Base-by-base conservation (phyloP, 2,797 vertebrate genomes). In the Ataeniobius toweri region DNA sequence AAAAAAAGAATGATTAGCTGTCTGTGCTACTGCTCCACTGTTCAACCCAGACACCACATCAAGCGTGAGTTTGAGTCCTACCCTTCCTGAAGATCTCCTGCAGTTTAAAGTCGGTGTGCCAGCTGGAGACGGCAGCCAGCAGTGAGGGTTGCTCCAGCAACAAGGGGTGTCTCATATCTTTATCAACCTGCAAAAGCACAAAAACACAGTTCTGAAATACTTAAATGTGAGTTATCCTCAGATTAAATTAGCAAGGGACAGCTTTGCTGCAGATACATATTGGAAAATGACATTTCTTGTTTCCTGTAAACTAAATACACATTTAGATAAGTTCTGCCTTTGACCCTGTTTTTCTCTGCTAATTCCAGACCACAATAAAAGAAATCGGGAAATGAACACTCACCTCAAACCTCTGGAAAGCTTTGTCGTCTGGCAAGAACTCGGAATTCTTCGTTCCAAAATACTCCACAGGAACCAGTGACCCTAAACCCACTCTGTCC, bases 51-150 rank as follows among this genome's bases (percentile, higher is more conserved):
- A 56, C 51, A 18, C 3, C 12, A 16, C 39, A 14, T 7, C 6
- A 28, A 71, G 41, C 24, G 13, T 36, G 36, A 39, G 6, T 18
- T 44, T 71, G 24, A 61, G 28, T 69, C 94, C 94, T 91, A 99
- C 98, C 98, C 96, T 97, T 97, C 83, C 98, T 97, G 90, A 99
- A 96, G 90, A 99, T 99, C 88, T 99, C 98, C 90, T 99, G 98
- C 78, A 99, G 95, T 88, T 99, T 98, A 89, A 97, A 97, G 91
- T 99, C 97, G 75, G 96, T 95, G 56, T 95, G 95, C 95, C 98
- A 96, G 83, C 95, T 93, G 90, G 96, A 97, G 90, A 99, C 94
- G 83, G 97, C 96, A 82, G 96, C 95, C 84, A 96, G 97, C 77
- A 99, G 90, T 1, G 92, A 88, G 53, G 96, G 94, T 74, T 99